Base-by-base conservation (phyloP, 1,140 invertebrate species). In the Brachionus angularis region DNA sequence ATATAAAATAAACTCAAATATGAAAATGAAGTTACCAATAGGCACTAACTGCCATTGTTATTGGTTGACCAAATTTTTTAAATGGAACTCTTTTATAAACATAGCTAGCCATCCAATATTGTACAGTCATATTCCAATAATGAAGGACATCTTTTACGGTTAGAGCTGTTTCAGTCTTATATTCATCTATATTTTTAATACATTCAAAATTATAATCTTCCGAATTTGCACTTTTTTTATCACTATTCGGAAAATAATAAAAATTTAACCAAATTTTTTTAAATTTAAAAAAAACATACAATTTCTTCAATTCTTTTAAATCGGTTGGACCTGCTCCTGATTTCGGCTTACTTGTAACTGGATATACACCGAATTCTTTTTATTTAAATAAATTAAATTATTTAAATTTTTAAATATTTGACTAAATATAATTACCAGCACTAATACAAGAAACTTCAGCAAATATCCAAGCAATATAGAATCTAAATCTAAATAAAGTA, bases 91-190 rank as follows among this genome's bases (percentile, higher is more conserved):
- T 82, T 75, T 89, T 91, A 77, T 95, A 94, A 1, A 96, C 86
- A 77, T 88, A 89, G 34, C 87, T 86, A 8, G 90, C 91, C 74
- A 97, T 85, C 93, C 94, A 97, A 79, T 91, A 96, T 77, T 97
- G 94, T 3, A 96, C 88, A 36, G 89, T 91, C 74, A 89, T 91
- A 79, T 97, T 97, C 94, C 94, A 97, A 14, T 88, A 85, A 77
- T 89, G 88, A 86, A 97, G 91, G 2, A 88, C 90, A 33, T 87
- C 87, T 46, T 89, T 84, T 12, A 92, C 85, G 0, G 89, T 89
- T 8, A 87, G 84, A 44, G 86, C 86, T 62, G 86, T 86, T 76
- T 95, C 91, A 73, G 89, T 86, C 23, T 86, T 86, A 80, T 85
- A 87, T 0, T 89, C 85, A 73, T 91, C 86, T 76, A 94, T 87